A percentile compares a stretch with the other conserved stretches of the same genome.
Conservation (phyloP, 2,888 invertebrate genomes). For the Hydropsyche betteni region DNA sequence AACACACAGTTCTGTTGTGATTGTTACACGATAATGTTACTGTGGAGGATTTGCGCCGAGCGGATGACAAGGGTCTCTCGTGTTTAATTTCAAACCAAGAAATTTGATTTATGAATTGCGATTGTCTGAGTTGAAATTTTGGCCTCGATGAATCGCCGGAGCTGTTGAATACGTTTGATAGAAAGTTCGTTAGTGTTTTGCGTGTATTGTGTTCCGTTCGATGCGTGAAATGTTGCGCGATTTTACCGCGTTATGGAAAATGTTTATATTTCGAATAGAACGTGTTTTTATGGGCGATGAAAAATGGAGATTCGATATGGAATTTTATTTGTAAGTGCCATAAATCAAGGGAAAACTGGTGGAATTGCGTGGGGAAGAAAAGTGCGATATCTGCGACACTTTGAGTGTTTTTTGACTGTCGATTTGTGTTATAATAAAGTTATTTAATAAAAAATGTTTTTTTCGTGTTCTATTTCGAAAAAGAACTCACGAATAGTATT, state of each 20-base stretch:
- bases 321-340: conserved; percentile 38
- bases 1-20: too few species aligned
- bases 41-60: neutral
- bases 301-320: conserved; percentile 30
- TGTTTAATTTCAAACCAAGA: conserved; percentile 27
- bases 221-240: too few species aligned
- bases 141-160: too few species aligned
- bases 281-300: conserved; percentile 1
- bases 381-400: conserved; percentile 22
- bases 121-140: conserved; percentile 9
- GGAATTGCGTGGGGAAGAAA: conserved; percentile 19
- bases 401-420: conserved; percentile 39
- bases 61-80: conserved; percentile 13
- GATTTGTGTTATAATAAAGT: conserved; percentile 27
- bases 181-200: too few species aligned
- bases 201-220: too few species aligned
- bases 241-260: too few species aligned
- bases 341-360: conserved; percentile 39
- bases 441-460: conserved; percentile 13
- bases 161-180: too few species aligned
- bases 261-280: too few species aligned
- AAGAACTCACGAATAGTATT: neutral
- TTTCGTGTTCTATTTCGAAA: neutral
- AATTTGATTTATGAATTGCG: conserved; percentile 25
- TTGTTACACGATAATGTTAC: conserved; percentile 13